Percentiles rank a stretch among this genome's conserved stretches.
phyloP scores from a whole-genome alignment of 2,888 invertebrate species.

The Nasonia oneida region DNA sequence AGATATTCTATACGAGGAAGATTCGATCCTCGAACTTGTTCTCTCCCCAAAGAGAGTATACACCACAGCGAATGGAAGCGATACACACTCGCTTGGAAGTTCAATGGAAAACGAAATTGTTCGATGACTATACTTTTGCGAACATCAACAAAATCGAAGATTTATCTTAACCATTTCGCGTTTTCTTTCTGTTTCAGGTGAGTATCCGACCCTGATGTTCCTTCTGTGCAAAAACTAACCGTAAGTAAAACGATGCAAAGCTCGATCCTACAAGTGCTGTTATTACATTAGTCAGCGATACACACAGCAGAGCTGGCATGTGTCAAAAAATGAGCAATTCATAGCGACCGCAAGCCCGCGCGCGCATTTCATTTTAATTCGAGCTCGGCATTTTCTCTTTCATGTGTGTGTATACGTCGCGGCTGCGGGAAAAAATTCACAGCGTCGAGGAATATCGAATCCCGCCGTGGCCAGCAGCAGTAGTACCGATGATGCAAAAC shows the following conservation, averaged over 20 bases:
- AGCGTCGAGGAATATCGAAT: constrained; percentile 29
- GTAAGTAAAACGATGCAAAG: neutral
- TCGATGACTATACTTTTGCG: constrained; percentile 15
- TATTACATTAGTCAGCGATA: neutral
- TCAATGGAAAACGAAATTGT: constrained; percentile 11
- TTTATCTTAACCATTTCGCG: neutral
- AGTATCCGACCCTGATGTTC: neutral
- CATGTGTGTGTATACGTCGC: neutral
- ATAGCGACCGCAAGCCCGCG: neutral
- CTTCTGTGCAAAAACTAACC: neutral
- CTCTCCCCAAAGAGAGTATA: neutral
- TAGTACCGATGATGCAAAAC: constrained; percentile 48
- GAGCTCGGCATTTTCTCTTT: neutral
- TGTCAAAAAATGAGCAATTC: constrained; percentile 17
- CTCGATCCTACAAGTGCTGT: neutral
- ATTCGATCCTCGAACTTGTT: constrained; percentile 34
- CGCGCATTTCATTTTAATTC: constrained; percentile 35
- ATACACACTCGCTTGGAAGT: neutral
- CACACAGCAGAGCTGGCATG: neutral
- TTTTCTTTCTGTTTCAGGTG: neutral
- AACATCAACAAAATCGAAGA: neutral
- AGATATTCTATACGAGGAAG: constrained; percentile 25
- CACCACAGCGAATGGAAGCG: neutral
- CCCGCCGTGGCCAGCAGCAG: neutral
- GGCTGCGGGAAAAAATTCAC: constrained; percentile 28